Percentiles rank a stretch among this genome's conserved stretches.
phyloP scores from a whole-genome alignment of 2,888 invertebrate genomes.

The Rhyacophila evoluta region DNA sequence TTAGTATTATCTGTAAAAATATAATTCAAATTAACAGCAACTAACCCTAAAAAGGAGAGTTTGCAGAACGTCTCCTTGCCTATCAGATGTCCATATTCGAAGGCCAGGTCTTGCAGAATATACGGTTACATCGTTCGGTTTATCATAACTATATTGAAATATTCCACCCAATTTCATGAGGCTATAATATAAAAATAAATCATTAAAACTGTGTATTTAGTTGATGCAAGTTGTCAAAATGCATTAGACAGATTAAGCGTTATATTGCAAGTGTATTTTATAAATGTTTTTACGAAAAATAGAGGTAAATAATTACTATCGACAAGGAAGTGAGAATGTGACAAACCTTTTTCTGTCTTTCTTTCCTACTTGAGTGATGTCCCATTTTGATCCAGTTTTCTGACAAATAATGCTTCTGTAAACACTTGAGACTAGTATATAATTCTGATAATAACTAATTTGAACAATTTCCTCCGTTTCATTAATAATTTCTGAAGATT shows the following conservation, averaged over 20 bases:
- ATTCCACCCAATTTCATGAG: slow-evolving; percentile 69
- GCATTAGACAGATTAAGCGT: no score
- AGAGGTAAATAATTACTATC: background rate
- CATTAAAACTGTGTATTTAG: background rate
- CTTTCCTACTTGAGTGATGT: slow-evolving; percentile 84
- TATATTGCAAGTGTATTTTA: no score
- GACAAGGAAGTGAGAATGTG: slow-evolving; percentile 26
- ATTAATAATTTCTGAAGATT: slow-evolving; percentile 84
- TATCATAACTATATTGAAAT: slow-evolving; percentile 70
- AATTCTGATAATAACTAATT: slow-evolving; percentile 80
- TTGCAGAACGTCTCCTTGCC: slow-evolving; percentile 81
- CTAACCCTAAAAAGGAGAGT: slow-evolving; percentile 86
- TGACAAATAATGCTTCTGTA: slow-evolving; percentile 85
- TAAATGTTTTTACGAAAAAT: no score
- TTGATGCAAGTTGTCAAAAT: no score
- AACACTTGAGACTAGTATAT: slow-evolving; percentile 84
- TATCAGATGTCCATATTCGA: slow-evolving; percentile 86
- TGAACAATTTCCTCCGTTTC: slow-evolving; percentile 89
- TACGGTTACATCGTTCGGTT: slow-evolving; percentile 67
- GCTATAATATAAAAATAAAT: slow-evolving; percentile 65
- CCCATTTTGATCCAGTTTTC: slow-evolving; percentile 74
- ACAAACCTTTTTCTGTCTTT: slow-evolving; percentile 85
- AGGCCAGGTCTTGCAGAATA: slow-evolving; percentile 87
- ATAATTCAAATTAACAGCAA: slow-evolving; percentile 34
- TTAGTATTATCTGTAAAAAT: no score